Conservation (phyloP, 2,888 invertebrate genomes). For the Palloptera scutellata region DNA sequence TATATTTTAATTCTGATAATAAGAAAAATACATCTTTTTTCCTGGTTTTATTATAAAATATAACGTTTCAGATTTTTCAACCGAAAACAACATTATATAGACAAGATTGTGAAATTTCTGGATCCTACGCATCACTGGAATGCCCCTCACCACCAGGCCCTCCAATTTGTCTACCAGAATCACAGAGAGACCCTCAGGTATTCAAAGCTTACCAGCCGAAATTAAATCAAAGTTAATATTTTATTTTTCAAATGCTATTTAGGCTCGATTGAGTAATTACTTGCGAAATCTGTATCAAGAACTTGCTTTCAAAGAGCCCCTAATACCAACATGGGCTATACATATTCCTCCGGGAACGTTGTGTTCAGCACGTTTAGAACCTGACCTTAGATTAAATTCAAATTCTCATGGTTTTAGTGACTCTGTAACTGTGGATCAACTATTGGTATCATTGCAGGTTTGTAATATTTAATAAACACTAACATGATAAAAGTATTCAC, state of each 20-base stretch:
- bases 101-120: conserved; percentile 53
- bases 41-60: neutral
- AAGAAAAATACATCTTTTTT: too few relatives aligned
- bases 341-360: conserved; percentile 65
- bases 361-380: conserved; percentile 66
- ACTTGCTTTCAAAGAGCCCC: conserved; percentile 65
- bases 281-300: conserved; percentile 66
- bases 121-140: conserved; percentile 55
- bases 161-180: conserved; percentile 51
- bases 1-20: too few relatives aligned
- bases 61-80: conserved; percentile 48
- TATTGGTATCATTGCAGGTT: conserved; percentile 66
- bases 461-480: conserved; percentile 37
- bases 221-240: conserved; percentile 25
- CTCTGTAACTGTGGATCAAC: conserved; percentile 62
- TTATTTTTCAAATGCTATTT: conserved; percentile 14
- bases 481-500: neutral
- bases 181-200: conserved; percentile 55
- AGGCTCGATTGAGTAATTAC: conserved; percentile 61
- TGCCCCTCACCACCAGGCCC: conserved; percentile 57
- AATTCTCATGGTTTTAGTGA: conserved; percentile 57
- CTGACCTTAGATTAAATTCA: conserved; percentile 63
- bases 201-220: conserved; percentile 14
- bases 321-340: conserved; percentile 66
- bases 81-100: conserved; percentile 50